A percentile compares a stretch with the other conserved stretches of the same genome.
phyloP scores from a whole-genome alignment of 2,797 vertebrate genomes.

The Hipposideros larvatus region DNA sequence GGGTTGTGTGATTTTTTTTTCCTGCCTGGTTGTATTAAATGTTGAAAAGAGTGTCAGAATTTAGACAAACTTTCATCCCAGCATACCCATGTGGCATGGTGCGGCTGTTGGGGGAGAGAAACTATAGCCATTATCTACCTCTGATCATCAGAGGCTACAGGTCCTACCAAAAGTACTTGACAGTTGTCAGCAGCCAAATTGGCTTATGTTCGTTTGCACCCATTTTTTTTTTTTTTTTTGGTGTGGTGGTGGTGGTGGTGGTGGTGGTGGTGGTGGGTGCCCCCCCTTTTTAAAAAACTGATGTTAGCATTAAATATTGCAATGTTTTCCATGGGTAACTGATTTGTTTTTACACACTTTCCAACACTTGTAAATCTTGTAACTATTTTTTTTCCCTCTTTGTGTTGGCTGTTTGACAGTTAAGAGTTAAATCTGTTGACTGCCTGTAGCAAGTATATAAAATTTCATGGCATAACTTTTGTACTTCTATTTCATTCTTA shows the following conservation, averaged over 20 bases:
- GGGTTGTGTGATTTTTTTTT: not conserved
- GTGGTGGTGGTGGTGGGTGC: too few species aligned
- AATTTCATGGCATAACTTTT: not conserved
- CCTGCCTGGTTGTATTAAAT: not conserved
- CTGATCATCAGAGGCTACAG: not conserved
- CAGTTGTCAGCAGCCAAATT: not conserved
- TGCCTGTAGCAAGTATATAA: not conserved
- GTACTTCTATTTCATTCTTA: slow-evolving; percentile 42
- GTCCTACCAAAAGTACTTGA: not conserved
- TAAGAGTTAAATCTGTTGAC: slow-evolving; percentile 29
- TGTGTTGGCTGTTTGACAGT: not conserved
- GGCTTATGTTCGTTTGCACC: not conserved
- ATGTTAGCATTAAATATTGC: not conserved
- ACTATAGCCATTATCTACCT: not conserved
- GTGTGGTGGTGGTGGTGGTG: too few species aligned
- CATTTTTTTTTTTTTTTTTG: not conserved
- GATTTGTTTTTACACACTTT: slow-evolving; percentile 29
- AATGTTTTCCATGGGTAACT: not conserved
- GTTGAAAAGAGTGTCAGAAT: not conserved
- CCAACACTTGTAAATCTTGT: not conserved
- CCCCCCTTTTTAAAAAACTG: not conserved
- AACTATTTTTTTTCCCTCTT: slow-evolving; percentile 20
- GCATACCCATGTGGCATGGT: not conserved
- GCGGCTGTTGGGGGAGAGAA: not conserved
- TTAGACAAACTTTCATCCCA: not conserved